phyloP scores from a whole-genome alignment of 2,113 vertebrate species.

The Onychostruthus taczanowskii region DNA sequence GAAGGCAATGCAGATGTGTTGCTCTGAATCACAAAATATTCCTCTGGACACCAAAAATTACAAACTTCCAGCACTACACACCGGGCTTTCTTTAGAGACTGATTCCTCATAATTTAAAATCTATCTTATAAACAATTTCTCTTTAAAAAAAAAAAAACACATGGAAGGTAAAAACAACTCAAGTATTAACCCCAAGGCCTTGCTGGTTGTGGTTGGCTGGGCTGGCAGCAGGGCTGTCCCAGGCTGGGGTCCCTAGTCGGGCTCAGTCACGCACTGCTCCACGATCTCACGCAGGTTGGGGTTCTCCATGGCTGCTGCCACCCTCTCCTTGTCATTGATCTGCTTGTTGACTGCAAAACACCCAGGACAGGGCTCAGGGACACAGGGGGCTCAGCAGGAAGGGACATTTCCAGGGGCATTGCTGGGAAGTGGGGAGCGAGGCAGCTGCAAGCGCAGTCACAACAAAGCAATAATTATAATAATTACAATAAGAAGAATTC shows the following conservation, averaged over 20 bases:
- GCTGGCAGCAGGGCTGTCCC: background rate
- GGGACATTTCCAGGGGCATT: accelerated
- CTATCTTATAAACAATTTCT: constrained; percentile 57
- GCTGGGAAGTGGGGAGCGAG: accelerated
- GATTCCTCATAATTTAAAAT: constrained; percentile 43
- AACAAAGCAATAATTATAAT: no score
- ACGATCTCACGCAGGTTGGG: constrained; percentile 92
- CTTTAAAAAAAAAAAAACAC: constrained; percentile 38
- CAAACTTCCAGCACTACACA: constrained; percentile 35
- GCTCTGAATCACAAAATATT: constrained; percentile 59
- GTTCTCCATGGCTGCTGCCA: constrained; percentile 98
- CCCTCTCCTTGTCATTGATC: constrained; percentile 98
- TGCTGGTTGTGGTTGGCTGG: background rate
- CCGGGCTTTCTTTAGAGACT: background rate
- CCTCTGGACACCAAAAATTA: constrained; percentile 60
- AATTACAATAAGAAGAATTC: accelerated
- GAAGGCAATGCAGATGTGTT: constrained; percentile 9
- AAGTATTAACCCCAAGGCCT: constrained; percentile 53
- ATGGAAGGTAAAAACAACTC: constrained; percentile 66
- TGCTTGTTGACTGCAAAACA: constrained; percentile 93
- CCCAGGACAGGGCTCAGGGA: background rate
- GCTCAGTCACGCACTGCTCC: constrained; percentile 92
- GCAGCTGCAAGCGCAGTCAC: background rate
- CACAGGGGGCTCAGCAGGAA: background rate
- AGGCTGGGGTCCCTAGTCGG: constrained; percentile 72